These are phyloP conservation scores for Falco cherrug DNA, from an alignment of 2,797 vertebrate genomes.

Conservation along the genomic window DNA sequence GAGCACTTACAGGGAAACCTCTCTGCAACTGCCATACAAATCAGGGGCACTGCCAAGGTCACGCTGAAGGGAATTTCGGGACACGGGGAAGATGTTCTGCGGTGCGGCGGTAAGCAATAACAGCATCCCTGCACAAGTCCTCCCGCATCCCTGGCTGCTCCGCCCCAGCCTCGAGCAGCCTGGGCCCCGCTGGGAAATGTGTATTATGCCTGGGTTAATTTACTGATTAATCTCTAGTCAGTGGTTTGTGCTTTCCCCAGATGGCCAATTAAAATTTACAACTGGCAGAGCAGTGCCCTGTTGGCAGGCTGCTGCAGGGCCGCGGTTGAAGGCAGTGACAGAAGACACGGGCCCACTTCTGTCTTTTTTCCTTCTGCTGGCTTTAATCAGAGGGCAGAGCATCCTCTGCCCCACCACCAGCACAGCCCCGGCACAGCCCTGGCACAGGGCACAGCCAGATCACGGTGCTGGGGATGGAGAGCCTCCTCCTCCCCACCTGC, in stretches of 20 bases:
- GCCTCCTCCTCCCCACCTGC: not conserved
- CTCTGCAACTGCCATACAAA: constrained; percentile 89
- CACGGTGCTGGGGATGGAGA: accelerated
- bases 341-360: constrained; percentile 84
- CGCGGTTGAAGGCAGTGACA: constrained; percentile 92
- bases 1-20: constrained; percentile 82
- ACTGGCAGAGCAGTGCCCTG: constrained; percentile 93
- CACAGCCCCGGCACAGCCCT: not conserved
- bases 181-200: constrained; percentile 89
- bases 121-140: constrained; percentile 82
- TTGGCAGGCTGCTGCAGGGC: constrained; percentile 94
- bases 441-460: accelerated
- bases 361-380: not conserved
- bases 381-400: not conserved
- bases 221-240: constrained; percentile 99
- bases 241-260: constrained; percentile 99
- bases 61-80: constrained; percentile 83
- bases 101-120: constrained; percentile 61
- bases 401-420: accelerated
- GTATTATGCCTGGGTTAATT: constrained; percentile 99
- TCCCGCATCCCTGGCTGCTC: constrained; percentile 73
- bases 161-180: constrained; percentile 86
- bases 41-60: constrained; percentile 87
- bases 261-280: constrained; percentile 99
- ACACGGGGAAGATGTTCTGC: constrained; percentile 86